phyloP scores from a whole-genome alignment of 2,797 vertebrate species.

The Adelosebastes latens region DNA sequence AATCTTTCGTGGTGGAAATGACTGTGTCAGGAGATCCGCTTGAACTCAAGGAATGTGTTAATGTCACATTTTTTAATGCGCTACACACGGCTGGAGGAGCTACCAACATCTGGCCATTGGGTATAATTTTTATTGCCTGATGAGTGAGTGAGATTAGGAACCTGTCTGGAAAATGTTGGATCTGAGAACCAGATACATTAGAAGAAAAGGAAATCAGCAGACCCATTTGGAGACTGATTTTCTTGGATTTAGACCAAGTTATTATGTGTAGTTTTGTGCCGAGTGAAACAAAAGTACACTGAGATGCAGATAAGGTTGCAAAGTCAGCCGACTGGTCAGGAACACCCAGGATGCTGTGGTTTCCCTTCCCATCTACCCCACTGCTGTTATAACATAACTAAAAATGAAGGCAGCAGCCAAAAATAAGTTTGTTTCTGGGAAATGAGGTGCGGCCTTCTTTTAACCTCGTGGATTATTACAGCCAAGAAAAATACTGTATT shows the following conservation, averaged over 20 bases:
- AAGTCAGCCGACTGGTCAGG: slow-evolving; percentile 48
- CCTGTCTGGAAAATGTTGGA: slow-evolving; percentile 8
- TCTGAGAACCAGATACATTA: not conserved
- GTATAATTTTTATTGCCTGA: slow-evolving; percentile 18
- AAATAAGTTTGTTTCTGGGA: slow-evolving; percentile 58
- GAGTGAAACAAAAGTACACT: slow-evolving; percentile 20
- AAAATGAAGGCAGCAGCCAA: slow-evolving; percentile 45
- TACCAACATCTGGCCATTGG: slow-evolving; percentile 39
- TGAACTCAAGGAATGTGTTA: slow-evolving; percentile 28
- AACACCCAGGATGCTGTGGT: slow-evolving; percentile 67
- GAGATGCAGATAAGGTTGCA: slow-evolving; percentile 38
- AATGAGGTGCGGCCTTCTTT: slow-evolving; percentile 35
- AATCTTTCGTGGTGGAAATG: slow-evolving; percentile 24
- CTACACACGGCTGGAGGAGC: slow-evolving; percentile 14
- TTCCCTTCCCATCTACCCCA: slow-evolving; percentile 10
- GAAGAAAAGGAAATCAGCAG: slow-evolving; percentile 2
- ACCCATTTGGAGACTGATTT: not conserved
- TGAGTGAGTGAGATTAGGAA: slow-evolving; percentile 16
- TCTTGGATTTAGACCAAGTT: slow-evolving; percentile 22
- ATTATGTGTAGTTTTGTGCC: slow-evolving; percentile 1
- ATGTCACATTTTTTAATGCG: slow-evolving; percentile 5
- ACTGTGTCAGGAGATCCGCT: slow-evolving; percentile 7
- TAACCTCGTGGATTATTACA: slow-evolving; percentile 26
- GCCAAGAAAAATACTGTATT: slow-evolving; percentile 31
- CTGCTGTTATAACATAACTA: slow-evolving; percentile 32